Percentiles rank a stretch among this genome's conserved stretches.
Conservation (phyloP, 2,888 invertebrate species). For the Amaurobius ferox region DNA sequence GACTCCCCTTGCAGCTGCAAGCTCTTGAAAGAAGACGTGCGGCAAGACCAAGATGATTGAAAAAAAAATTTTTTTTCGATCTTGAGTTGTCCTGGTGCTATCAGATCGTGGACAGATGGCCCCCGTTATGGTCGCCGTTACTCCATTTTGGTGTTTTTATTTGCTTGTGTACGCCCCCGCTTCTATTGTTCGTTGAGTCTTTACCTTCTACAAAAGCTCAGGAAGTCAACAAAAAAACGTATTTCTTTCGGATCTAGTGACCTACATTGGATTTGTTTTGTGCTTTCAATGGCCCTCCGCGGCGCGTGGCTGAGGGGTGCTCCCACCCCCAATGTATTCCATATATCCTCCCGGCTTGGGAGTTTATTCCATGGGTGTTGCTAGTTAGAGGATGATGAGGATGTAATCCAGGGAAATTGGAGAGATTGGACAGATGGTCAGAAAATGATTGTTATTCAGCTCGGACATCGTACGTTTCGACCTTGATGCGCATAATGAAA, state of each 20-base stretch:
- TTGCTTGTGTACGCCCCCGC: constrained; percentile 56
- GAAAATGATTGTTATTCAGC: not conserved
- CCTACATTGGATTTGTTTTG: constrained; percentile 58
- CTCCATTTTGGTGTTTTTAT: constrained; percentile 40
- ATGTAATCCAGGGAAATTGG: not conserved
- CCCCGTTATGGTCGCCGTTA: constrained; percentile 69
- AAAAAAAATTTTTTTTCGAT: constrained; percentile 10
- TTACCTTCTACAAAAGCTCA: not conserved
- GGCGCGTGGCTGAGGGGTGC: constrained; percentile 37
- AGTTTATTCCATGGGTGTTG: constrained; percentile 5
- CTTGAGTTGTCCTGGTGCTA: not conserved
- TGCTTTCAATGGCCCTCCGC: constrained; percentile 14
- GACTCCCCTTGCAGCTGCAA: constrained; percentile 48
- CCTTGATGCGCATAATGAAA: no score
- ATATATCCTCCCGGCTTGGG: not conserved
- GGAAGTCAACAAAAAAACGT: constrained; percentile 40
- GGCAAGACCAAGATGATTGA: constrained; percentile 38
- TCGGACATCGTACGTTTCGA: no score
- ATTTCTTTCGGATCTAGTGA: constrained; percentile 56
- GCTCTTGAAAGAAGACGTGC: constrained; percentile 21
- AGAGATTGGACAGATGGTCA: constrained; percentile 1
- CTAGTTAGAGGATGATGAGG: constrained; percentile 1
- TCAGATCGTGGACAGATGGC: constrained; percentile 36
- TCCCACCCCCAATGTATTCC: not conserved
- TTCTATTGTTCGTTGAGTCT: constrained; percentile 20